Base-by-base conservation (phyloP, 2,113 vertebrate genomes). In the Dromas ardeola region DNA sequence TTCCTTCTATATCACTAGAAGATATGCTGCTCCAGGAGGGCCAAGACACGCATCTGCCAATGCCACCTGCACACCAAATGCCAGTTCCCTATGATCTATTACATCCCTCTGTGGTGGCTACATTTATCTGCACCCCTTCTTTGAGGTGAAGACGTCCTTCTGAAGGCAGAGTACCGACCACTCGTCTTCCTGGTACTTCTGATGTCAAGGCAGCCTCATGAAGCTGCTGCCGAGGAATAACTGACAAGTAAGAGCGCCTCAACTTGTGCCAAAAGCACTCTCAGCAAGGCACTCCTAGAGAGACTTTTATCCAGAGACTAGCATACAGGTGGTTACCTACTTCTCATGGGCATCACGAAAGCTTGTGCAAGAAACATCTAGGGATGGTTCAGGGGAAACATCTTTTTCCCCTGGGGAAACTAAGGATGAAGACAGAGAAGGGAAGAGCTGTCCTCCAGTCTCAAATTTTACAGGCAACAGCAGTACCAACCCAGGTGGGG, bases 271-370 rank as follows among this genome's bases (percentile, higher is more conserved):
- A 52, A 15, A 52, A 67, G 34, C 4, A 3, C 52, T 13, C 42
- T 56, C 69, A 36, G 40, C 58, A 36, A 40, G 40, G 40, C 19
- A 22, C 23, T 72, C 36, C 50, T 27, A 21, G 30, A 65, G 30
- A 52, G 32, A 32, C 30, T 49, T 30, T 27, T 23, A 58, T 11
- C 36, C 50, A 13, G 67, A 34, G 34, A n/a, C 20, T 12, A 29
- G 19, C 11, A 25, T 7, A 14, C 22, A 66, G 27, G 52, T 0
- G 0, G 42, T 36, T 36, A 43, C 36, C 43, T 59, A 2, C 38
- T 36, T 21, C 26, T 42, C 69, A 23, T 2, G 9, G 58, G 30
- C 42, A n/a, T 25, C 50, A n/a, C 21, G 49, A 65, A 55, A 56
- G 73, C 38, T 52, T 36, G 17, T 62, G 17, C 45, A 45, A 38